Base-by-base conservation (phyloP, 2,113 vertebrate species). In the Peucedramus taeniatus region DNA sequence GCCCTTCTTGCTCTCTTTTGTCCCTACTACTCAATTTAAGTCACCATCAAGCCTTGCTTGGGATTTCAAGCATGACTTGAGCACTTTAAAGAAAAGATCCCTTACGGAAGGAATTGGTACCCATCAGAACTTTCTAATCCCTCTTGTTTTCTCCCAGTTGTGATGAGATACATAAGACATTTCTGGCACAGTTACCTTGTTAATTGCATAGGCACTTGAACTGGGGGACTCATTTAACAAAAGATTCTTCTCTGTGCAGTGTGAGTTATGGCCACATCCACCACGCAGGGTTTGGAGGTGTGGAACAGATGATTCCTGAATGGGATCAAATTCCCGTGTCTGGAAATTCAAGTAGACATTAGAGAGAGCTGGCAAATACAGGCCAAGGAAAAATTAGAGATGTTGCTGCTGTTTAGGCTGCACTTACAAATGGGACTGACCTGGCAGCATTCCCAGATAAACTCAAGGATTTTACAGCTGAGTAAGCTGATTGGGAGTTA, bases 391-490 rank as follows among this genome's bases (percentile, higher is more conserved):
- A 94, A 84, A 91, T 64, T 33, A 76, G 83, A 87, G 63, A 92
- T 93, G 28, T 81, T 85, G 45, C 63, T 88, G 69, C 93, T 84
- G 71, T 76, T 96, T 90, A 87, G 93, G 63, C 89, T 95, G 63
- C 68, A 26, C 39, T 92, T 91, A 87, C 47, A 88, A 91, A 81
- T 64, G 81, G 53, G 76, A 61, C 66, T 77, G 77, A 87, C 11
- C 20, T 97, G 96, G 96, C 39, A 1, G 42, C 66, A 77, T 92
- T 97, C 89, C 96, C 94, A 90, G 91, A 95, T 94, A 94, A 96
- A 89, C 70, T 77, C 30, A 12, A 65, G 59, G 33, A 11, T 85
- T 94, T 94, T 93, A 80, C 87, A 92, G 82, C 66, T 75, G 87
- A 87, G 77, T 80, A 65, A 91, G 80, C 93, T 97, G 94, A 91